These are phyloP conservation scores for Malurus elegans DNA, from an alignment of 2,113 vertebrate genomes.

Conservation along the genomic window DNA sequence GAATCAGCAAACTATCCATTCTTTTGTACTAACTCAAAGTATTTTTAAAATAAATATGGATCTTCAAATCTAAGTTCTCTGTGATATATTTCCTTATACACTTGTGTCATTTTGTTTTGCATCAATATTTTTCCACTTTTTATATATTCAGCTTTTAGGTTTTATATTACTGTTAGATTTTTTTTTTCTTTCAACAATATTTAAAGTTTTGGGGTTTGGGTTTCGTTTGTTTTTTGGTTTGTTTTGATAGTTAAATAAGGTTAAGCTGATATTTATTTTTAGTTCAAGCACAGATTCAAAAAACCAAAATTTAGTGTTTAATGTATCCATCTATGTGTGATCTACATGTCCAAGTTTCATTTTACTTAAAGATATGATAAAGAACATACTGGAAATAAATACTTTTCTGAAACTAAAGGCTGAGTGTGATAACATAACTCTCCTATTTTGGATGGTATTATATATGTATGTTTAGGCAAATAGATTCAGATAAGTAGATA, in stretches of 20 bases:
- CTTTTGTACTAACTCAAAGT: not conserved
- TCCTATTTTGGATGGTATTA: not conserved
- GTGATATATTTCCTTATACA: not conserved
- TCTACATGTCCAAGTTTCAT: not conserved
- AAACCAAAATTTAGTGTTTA: not conserved
- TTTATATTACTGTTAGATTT: not conserved
- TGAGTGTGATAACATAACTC: not conserved
- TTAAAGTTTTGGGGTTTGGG: not conserved
- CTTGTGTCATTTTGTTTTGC: not conserved
- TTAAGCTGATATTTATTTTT: not conserved
- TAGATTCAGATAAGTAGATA: not conserved
- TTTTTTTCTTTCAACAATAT: not conserved
- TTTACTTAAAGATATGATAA: not conserved
- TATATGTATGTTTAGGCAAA: not conserved
- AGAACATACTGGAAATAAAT: not conserved
- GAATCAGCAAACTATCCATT: conserved; percentile 24
- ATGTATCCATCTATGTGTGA: not conserved
- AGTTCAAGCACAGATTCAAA: not conserved
- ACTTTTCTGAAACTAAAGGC: not conserved
- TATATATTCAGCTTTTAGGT: not conserved
- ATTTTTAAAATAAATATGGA: not conserved
- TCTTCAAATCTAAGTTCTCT: not conserved
- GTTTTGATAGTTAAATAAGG: not conserved
- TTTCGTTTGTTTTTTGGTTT: not conserved
- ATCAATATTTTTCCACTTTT: not conserved